phyloP scores from a whole-genome alignment of 2,113 vertebrate genomes.

The Osmerus mordax region DNA sequence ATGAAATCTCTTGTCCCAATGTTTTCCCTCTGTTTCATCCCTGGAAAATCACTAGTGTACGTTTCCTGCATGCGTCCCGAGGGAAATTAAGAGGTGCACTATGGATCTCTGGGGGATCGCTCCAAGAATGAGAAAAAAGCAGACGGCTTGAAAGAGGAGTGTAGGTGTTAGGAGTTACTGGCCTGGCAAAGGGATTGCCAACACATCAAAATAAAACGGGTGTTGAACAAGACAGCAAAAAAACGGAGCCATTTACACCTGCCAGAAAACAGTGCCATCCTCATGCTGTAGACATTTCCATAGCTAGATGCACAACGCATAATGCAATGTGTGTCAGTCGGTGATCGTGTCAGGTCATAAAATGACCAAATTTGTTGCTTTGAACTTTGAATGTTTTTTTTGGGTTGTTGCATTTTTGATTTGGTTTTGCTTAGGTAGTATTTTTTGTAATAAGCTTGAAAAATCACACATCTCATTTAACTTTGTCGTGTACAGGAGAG shows the following conservation, averaged over 20 bases:
- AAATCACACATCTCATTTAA: too few relatives aligned
- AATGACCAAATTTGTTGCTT: conserved; percentile 53
- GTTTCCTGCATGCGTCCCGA: conserved; percentile 70
- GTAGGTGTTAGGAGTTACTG: conserved; percentile 72
- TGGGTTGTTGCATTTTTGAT: too few relatives aligned
- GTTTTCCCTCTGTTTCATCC: conserved; percentile 70
- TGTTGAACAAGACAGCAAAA: conserved; percentile 69
- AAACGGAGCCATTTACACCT: conserved; percentile 69
- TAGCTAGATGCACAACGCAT: conserved; percentile 30
- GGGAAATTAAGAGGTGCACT: conserved; percentile 79
- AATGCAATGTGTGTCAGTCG: conserved; percentile 50
- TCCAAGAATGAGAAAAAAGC: conserved; percentile 71
- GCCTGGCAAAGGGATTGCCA: conserved; percentile 71
- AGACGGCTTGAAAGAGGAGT: conserved; percentile 69
- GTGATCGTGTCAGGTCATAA: conserved; percentile 49
- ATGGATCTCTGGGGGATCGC: conserved; percentile 71
- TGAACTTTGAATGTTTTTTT: too few relatives aligned
- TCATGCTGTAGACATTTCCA: conserved; percentile 54
- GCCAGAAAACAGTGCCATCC: conserved; percentile 43
- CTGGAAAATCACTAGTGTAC: conserved; percentile 71
- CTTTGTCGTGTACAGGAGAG: too few relatives aligned
- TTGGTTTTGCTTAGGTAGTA: too few relatives aligned
- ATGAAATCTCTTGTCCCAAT: conserved; percentile 60
- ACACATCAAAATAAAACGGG: conserved; percentile 70
- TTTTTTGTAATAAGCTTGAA: too few relatives aligned